Evolutionary conservation across 2,797 vertebrate genomes (phyloP).

Genomic region (Eupleurogrammus muticus): DNA sequence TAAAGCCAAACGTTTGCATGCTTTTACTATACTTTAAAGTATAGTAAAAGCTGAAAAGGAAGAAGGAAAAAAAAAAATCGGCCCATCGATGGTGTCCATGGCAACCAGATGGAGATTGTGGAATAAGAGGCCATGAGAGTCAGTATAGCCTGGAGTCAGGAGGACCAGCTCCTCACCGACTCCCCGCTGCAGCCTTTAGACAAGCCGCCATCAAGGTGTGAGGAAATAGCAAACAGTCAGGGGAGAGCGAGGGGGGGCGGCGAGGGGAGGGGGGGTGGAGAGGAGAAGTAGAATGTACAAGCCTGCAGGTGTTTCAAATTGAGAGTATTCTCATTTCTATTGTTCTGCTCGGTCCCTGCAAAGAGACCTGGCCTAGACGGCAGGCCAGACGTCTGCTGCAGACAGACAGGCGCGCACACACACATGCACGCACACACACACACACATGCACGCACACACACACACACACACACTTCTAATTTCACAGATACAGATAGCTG

Average conservation of each 20-base stretch:
- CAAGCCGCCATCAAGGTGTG: conserved; percentile 65
- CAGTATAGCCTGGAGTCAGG: conserved; percentile 63
- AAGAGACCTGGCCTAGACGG: conserved; percentile 68
- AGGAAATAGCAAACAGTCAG: conserved; percentile 65
- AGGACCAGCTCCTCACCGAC: conserved; percentile 68
- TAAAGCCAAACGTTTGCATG: conserved; percentile 59
- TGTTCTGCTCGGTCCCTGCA: conserved; percentile 51
- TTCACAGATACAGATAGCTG: conserved; percentile 80
- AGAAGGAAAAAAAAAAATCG: conserved; percentile 1
- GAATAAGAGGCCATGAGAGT: conserved; percentile 45
- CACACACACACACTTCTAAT: conserved; percentile 62
- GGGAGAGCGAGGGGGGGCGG: conserved; percentile 48
- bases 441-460: conserved; percentile 1
- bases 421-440: too few relatives aligned
- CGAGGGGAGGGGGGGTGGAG: conserved; percentile 48
- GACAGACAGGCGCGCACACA: conserved; percentile 25
- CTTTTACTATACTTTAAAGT: conserved; percentile 44
- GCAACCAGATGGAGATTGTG: conserved; percentile 64
- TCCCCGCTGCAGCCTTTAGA: conserved; percentile 69
- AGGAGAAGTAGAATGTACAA: conserved; percentile 56
- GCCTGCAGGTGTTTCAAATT: conserved; percentile 68
- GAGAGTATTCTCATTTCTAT: conserved; percentile 54
- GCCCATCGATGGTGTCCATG: conserved; percentile 69
- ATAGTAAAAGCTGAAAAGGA: conserved; percentile 9
- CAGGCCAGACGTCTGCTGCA: conserved; percentile 70